phyloP scores from a whole-genome alignment of 2,797 vertebrate genomes.

The Morus bassanus region DNA sequence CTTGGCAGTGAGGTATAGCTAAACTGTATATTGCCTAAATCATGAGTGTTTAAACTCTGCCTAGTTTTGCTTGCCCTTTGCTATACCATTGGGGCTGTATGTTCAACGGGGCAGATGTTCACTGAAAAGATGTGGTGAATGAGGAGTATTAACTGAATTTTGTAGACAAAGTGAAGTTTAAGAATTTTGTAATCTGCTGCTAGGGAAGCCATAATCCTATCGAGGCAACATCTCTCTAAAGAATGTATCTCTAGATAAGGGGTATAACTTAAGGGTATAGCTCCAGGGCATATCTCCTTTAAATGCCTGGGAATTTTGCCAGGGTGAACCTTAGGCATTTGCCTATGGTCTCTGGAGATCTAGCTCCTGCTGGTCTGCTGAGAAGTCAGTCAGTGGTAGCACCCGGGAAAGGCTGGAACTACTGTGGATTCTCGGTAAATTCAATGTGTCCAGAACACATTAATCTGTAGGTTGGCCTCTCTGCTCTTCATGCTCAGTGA shows the following conservation, averaged over 20 bases:
- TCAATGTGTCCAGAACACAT: not conserved
- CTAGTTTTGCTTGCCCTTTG: not conserved
- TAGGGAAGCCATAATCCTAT: not conserved
- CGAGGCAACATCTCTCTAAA: not conserved
- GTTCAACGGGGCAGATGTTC: not conserved
- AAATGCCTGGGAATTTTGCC: not conserved
- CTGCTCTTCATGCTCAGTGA: not conserved
- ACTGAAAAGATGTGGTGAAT: not conserved
- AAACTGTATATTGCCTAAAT: not conserved
- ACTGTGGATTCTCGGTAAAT: not conserved
- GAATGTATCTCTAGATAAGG: not conserved
- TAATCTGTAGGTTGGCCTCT: not conserved
- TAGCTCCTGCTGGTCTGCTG: not conserved
- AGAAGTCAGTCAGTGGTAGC: not conserved
- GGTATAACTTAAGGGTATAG: not conserved
- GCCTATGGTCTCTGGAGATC: not conserved
- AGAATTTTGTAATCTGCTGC: not conserved
- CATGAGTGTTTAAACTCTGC: not conserved
- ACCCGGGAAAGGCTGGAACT: not conserved
- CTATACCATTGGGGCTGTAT: not conserved
- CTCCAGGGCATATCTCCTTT: not conserved
- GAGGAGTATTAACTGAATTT: not conserved
- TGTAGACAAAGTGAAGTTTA: not conserved
- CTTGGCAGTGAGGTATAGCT: not conserved
- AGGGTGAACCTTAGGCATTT: not conserved